A percentile compares a stretch with the other conserved stretches of the same genome.
phyloP scores from a whole-genome alignment of 2,888 invertebrate species.

The Heteromurus nitidus region DNA sequence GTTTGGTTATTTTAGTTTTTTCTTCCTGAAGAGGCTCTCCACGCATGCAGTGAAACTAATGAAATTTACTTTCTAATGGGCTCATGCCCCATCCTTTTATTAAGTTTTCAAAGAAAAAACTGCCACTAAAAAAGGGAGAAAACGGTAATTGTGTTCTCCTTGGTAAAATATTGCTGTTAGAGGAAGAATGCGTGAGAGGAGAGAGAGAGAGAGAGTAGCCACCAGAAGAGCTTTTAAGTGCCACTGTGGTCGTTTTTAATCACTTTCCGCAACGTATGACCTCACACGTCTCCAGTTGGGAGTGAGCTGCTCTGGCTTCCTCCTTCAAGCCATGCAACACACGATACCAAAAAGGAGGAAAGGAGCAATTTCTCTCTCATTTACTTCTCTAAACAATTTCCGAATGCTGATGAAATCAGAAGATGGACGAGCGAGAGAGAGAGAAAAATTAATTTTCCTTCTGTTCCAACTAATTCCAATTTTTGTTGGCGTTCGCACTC shows the following conservation, averaged over 20 bases:
- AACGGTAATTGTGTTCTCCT: constrained; percentile 11
- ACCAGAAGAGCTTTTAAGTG: not conserved
- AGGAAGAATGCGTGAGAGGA: not conserved
- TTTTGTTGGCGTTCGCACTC: constrained; percentile 12
- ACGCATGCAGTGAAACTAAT: constrained; percentile 45
- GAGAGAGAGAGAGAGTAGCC: too few relatives aligned
- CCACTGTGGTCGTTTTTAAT: constrained; percentile 29
- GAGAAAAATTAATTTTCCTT: constrained; percentile 11
- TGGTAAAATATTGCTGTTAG: constrained; percentile 7
- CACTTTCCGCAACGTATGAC: constrained; percentile 29
- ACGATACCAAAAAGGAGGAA: not conserved
- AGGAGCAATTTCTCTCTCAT: not conserved
- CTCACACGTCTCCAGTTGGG: constrained; percentile 25
- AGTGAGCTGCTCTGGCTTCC: not conserved
- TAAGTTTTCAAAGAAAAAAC: constrained; percentile 49
- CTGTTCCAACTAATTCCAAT: too few relatives aligned
- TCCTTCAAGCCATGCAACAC: not conserved
- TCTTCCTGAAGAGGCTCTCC: too few relatives aligned
- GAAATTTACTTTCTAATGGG: constrained; percentile 41
- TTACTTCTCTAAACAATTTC: not conserved
- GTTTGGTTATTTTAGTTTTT: too few relatives aligned
- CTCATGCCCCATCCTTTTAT: constrained; percentile 33
- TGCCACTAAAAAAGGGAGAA: constrained; percentile 28
- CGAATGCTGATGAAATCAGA: not conserved
- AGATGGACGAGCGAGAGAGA: not conserved